Conservation (phyloP, 92 coral and sea anemone species). For the Epizoanthus illoricatus region DNA sequence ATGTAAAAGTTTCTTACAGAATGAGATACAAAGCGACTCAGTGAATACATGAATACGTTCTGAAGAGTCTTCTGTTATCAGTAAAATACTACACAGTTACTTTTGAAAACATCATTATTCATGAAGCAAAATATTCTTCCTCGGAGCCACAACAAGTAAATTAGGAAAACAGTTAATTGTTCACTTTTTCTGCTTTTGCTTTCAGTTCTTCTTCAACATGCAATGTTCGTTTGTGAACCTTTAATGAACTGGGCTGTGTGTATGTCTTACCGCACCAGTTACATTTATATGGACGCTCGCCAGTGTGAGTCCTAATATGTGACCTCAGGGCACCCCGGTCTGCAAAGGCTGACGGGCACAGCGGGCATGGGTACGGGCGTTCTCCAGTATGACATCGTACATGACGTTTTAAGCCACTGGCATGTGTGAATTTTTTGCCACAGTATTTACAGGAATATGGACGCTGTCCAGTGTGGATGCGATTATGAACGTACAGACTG, state of each 20-base stretch:
- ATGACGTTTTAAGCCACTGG: conserved; percentile 73
- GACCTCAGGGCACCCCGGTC: conserved; percentile 72
- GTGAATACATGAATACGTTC: no score
- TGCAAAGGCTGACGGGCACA: conserved; percentile 67
- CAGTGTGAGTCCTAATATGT: conserved; percentile 68
- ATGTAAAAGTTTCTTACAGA: no score
- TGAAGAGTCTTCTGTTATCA: no score
- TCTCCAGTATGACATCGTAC: conserved; percentile 74
- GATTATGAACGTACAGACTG: conserved; percentile 70
- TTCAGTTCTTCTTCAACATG: conserved; percentile 48
- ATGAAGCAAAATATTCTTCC: no score
- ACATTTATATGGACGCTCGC: conserved; percentile 63
- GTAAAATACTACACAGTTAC: no score
- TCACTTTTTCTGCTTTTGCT: conserved; percentile 14
- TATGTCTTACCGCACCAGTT: conserved; percentile 63
- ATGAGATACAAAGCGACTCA: no score
- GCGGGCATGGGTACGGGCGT: conserved; percentile 66
- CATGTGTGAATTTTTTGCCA: conserved; percentile 64
- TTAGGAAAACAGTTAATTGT: background rate
- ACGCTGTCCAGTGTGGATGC: conserved; percentile 69
- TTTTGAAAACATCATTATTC: no score
- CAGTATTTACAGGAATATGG: conserved; percentile 68
- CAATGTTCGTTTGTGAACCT: conserved; percentile 65
- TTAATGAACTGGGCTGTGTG: conserved; percentile 65
- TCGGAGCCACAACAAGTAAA: no score